A percentile compares a stretch with the other conserved stretches of the same genome.
Conservation (phyloP, 1,140 invertebrate genomes). For the Periplaneta americana region DNA sequence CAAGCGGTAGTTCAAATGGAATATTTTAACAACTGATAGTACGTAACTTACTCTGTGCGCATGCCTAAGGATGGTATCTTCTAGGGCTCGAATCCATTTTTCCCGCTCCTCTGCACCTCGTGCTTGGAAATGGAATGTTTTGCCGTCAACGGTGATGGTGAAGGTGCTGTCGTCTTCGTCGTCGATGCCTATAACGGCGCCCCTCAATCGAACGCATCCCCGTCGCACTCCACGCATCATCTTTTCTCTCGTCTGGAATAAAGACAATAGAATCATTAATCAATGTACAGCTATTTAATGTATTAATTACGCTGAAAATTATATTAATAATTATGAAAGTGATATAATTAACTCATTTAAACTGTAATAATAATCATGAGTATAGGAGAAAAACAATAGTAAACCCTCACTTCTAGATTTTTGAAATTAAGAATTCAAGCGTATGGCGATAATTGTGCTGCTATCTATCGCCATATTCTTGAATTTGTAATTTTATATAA, state of each 20-base stretch:
- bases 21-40: too few species aligned
- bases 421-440: too few species aligned
- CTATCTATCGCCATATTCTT: too few species aligned
- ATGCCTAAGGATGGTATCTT: constrained; percentile 88
- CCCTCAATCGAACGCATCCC: constrained; percentile 90
- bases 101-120: constrained; percentile 90
- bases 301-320: neutral
- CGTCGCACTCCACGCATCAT: constrained; percentile 94
- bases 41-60: constrained; percentile 49
- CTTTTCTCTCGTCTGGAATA: constrained; percentile 93
- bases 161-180: constrained; percentile 99
- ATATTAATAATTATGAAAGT: neutral
- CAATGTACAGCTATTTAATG: neutral
- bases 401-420: too few species aligned
- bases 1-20: too few species aligned
- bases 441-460: too few species aligned
- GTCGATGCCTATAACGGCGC: constrained; percentile 96
- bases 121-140: constrained; percentile 98
- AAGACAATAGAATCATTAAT: neutral
- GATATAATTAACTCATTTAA: neutral
- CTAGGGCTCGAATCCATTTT: constrained; percentile 90
- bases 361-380: too few species aligned
- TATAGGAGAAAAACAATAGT: too few species aligned
- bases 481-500: too few species aligned
- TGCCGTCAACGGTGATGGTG: constrained; percentile 97